Conservation (phyloP, 2,888 invertebrate genomes). For the Rhingia campestris region DNA sequence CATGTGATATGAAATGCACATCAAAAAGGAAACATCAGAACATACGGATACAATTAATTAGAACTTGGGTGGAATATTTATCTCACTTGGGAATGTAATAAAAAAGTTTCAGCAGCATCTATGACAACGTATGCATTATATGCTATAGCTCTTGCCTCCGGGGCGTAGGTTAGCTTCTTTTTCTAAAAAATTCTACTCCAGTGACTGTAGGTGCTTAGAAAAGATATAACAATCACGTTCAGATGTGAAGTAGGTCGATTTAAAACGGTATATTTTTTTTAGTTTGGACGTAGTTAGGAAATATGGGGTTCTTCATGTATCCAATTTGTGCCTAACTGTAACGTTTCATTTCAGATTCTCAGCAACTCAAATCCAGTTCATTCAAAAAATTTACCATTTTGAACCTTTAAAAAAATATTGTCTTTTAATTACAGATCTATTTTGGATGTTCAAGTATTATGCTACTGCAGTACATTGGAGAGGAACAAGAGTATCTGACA, state of each 20-base stretch:
- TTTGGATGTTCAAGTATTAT: constrained; percentile 86
- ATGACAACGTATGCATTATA: background rate
- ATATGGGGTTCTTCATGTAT: too few species aligned
- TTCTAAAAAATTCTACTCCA: constrained; percentile 4
- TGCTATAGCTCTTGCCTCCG: background rate
- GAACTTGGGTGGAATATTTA: background rate
- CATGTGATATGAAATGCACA: background rate
- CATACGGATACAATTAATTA: background rate
- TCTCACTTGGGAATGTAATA: background rate
- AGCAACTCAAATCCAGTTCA: too few species aligned
- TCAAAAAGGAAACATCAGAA: background rate
- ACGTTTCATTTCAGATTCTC: too few species aligned
- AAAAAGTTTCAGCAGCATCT: background rate
- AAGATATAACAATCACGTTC: background rate
- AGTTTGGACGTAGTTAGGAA: too few species aligned
- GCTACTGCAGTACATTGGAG: constrained; percentile 86
- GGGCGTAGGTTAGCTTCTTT: background rate
- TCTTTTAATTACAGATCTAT: constrained; percentile 85
- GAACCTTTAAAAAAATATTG: background rate
- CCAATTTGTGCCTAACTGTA: too few species aligned
- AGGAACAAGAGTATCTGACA: constrained; percentile 86
- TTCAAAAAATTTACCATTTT: background rate
- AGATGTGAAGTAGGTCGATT: background rate
- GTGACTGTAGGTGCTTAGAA: background rate
- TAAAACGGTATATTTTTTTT: too few species aligned